Conservation (phyloP, 2,888 invertebrate species). For the Orthosia gothica region DNA sequence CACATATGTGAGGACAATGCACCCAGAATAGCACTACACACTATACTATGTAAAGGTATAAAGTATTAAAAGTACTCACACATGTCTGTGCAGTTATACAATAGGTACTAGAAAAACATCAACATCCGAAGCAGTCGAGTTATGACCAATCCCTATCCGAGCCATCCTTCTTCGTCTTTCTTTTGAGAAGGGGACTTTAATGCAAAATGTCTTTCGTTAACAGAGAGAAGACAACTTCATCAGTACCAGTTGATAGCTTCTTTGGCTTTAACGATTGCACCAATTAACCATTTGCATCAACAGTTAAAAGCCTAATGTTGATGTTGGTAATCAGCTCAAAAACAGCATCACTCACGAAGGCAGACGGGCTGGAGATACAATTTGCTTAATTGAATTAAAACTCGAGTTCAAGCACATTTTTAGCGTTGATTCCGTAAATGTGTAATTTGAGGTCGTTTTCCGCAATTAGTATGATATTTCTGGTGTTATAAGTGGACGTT, state of each 20-base stretch:
- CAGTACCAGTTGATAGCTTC: background rate
- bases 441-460: conserved; percentile 37
- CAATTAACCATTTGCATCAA: background rate
- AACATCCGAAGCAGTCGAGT: too few relatives aligned
- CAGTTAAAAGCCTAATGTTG: conserved; percentile 7
- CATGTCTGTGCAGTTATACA: too few relatives aligned
- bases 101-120: too few relatives aligned
- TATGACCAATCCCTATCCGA: too few relatives aligned
- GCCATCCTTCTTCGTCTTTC: too few relatives aligned
- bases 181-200: too few relatives aligned
- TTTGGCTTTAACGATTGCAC: background rate
- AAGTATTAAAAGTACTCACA: too few relatives aligned
- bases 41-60: too few relatives aligned
- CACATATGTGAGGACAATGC: too few relatives aligned
- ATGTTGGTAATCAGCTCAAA: conserved; percentile 24
- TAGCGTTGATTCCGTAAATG: conserved; percentile 37
- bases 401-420: conserved; percentile 42
- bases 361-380: conserved; percentile 31
- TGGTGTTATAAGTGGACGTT: background rate
- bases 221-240: background rate
- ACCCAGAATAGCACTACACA: too few relatives aligned
- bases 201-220: too few relatives aligned
- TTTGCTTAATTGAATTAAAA: conserved; percentile 47
- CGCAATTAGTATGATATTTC: conserved; percentile 4
- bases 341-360: conserved; percentile 10